These are phyloP conservation scores for Pelodytes ibericus DNA, from an alignment of 2,797 vertebrate species.

Conservation along the genomic window DNA sequence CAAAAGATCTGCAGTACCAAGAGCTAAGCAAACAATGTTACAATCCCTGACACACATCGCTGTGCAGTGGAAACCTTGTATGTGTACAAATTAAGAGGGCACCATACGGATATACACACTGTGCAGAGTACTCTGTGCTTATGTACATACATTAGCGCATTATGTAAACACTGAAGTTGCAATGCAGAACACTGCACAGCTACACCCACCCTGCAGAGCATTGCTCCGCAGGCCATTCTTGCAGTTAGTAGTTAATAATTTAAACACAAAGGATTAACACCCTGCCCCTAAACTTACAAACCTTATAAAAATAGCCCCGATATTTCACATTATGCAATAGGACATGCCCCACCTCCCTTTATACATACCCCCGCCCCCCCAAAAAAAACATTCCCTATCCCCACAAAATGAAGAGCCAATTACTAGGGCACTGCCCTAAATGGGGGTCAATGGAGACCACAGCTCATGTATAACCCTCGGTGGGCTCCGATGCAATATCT, in stretches of 20 bases:
- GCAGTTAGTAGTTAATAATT: constrained; percentile 56
- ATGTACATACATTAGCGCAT: constrained; percentile 16
- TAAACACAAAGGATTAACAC: constrained; percentile 55
- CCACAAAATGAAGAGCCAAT: constrained; percentile 39
- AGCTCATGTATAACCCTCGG: constrained; percentile 22
- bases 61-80: no score
- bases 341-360: constrained; percentile 47
- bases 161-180: constrained; percentile 35
- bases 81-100: no score
- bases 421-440: constrained; percentile 50
- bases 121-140: constrained; percentile 38
- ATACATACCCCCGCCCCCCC: constrained; percentile 31
- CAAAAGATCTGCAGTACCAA: no score
- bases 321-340: constrained; percentile 58
- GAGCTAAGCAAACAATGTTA: no score
- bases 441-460: constrained; percentile 8
- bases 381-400: constrained; percentile 34
- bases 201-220: constrained; percentile 24
- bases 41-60: no score
- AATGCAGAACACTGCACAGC: constrained; percentile 18
- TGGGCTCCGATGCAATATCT: neutral
- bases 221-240: constrained; percentile 38
- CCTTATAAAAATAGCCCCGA: constrained; percentile 57
- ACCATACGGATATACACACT: neutral
- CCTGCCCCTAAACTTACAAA: constrained; percentile 49